Evolutionary conservation across 1,140 invertebrate species (phyloP), one percentile per base, ranked within the genome.

Genomic region (Bombyx mandarina): DNA sequence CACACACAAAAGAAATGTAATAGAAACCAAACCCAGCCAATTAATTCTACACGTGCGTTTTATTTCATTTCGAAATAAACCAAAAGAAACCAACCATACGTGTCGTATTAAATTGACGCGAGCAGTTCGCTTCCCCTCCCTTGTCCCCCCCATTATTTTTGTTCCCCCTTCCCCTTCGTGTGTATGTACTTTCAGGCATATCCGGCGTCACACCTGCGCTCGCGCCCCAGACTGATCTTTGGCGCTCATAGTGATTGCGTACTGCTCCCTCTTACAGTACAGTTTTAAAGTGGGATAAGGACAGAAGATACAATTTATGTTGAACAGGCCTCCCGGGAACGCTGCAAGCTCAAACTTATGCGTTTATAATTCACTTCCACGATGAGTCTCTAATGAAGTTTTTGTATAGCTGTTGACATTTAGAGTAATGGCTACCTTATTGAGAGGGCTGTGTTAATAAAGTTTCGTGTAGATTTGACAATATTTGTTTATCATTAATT

Each of bases 201-300:
- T 86, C 80, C 82, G 82, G 77, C 67, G 61, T 61, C 68, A 76
- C 82, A 86, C 80, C 82, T 86, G 82, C 81, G 80, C 77, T 43
- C 56, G 71, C 74, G 77, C 70, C 58, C 69, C 26, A 35, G 26
- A 35, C 26, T 35, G 4, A 35, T 35, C 26, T 35, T 35, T 35
- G 26, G 26, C 26, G 26, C 26, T 5, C 26, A 35, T 35, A 35
- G 26, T 35, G 26, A 35, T 35, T 35, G 26, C 26, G 26, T 35
- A 1, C 26, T 35, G 26, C 26, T 35, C 26, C 4, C 26, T 35
- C 26, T 3, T 35, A 35, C 26, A 35, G 26, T 35, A 35, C 2
- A 35, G 26, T 35, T 35, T 35, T 35, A 35, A 35, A 35, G 26
- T 5, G 26, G 2, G 26, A 35, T 35, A 35, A 35, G 26, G 26